Conservation (phyloP, 2,113 vertebrate genomes). For the Otis tarda region DNA sequence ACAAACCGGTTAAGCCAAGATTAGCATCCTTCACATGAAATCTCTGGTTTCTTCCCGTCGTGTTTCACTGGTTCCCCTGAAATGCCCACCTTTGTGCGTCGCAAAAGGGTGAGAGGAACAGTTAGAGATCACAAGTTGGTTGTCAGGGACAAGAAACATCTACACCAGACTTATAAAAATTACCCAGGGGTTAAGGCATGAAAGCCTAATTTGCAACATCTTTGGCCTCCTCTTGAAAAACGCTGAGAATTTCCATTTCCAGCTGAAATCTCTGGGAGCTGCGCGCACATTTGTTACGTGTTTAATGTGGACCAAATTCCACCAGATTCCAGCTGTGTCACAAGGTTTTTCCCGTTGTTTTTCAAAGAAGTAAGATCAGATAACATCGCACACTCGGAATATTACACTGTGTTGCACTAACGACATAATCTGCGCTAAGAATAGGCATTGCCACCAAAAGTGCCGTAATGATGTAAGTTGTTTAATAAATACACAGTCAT, state of each 20-base stretch:
- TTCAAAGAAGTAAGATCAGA: background rate
- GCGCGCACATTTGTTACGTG: background rate
- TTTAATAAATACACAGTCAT: background rate
- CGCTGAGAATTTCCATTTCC: background rate
- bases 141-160: background rate
- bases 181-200: background rate
- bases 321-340: background rate
- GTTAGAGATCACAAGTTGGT: background rate
- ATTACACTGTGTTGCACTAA: background rate
- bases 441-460: background rate
- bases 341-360: background rate
- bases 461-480: background rate
- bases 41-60: background rate
- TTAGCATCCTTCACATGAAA: background rate
- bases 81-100: background rate
- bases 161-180: background rate
- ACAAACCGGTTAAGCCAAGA: background rate
- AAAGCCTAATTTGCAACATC: background rate
- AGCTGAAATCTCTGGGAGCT: background rate
- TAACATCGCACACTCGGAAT: background rate
- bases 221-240: slow-evolving; percentile 22
- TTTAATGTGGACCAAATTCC: background rate
- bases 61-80: background rate
- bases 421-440: background rate
- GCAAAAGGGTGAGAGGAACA: background rate